Base-by-base conservation (phyloP, 2,797 vertebrate genomes). In the Liasis olivaceus region DNA sequence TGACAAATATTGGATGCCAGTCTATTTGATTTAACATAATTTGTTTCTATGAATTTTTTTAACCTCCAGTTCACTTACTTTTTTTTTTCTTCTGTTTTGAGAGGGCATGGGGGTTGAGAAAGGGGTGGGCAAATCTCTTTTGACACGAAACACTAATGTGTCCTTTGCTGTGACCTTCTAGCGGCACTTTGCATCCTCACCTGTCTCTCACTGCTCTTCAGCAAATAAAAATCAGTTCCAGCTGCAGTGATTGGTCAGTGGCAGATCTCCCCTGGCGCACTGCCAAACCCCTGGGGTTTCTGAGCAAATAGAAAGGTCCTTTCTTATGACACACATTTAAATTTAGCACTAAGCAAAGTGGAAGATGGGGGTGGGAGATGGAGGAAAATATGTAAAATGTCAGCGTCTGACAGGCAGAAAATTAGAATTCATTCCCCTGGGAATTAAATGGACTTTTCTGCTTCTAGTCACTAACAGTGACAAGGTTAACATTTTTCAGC, bases 341-440 rank as follows among this genome's bases (percentile, higher is more conserved):
- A 96, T 96, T 96, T 96, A 97, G 95, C 96, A 96, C 93, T 95
- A 95, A 97, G 86, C 85, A 93, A 88, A 88, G 89, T 66, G 69
- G 92, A 64, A 87, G 93, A 85, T 91, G 89, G 88, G 91, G 90
- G 3, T 26, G 92, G 58, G 93, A 64, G 89, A 60, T 31, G 26
- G 85, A 95, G 66, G 95, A 96, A 96, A 97, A 97, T 97, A 97
- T 96, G 96, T 95, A 96, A 97, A 96, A 95, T 97, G 97, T 97
- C 97, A 97, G 88, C 94, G 94, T 95, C 96, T 97, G 97, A 97
- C 97, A 97, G 93, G 97, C 97, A 97, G 97, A 97, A 97, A 97
- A 97, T 97, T 96, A 96, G 94, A 97, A 97, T 96, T 96, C 94
- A 95, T 94, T 96, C 96, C 94, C 94, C 64, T 90, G 94, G 96